Base-by-base conservation (phyloP, 1,140 invertebrate species). In the Drosophila biarmipes region DNA sequence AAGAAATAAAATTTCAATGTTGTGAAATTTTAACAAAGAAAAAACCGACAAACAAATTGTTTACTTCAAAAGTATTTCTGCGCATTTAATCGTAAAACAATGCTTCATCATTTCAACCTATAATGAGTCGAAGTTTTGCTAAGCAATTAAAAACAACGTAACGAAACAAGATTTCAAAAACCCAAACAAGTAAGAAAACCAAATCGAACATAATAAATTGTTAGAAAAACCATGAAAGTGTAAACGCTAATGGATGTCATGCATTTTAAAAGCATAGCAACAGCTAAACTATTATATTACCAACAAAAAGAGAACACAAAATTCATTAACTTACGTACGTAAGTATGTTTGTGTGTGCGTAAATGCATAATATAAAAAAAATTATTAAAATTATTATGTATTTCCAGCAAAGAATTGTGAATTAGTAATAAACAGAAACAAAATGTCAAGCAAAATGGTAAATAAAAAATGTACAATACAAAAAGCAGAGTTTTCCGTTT, bases 1-100 rank as follows among this genome's bases (percentile, higher is more conserved):
- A 76, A 62, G 40, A 84, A 64, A 82, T 69, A 55, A 71, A 75
- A 66, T 73, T 89, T 78, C 61, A 87, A 86, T 49, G 68, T 77
- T 73, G 67, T 64, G 59, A 78, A 77, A 74, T 71, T 55, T 46
- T 31, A 81, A 59, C 38, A 61, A 69, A 63, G 72, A 27, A 37
- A 64, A 62, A 74, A 67, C 62, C 73, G 67, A 68, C 67, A 69
- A 69, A 59, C 54, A 73, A 87, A 89, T 73, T 68, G 72, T 90
- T 89, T 84, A 87, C 72, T 89, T 90, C 80, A 68, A 79, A 90
- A 85, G 80, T 90, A 90, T 90, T 90, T 90, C 85, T 80, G 80
- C 85, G 85, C 85, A 90, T 89, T 89, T 90, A 90, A 82, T 61
- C 63, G 49, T 15, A 75, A 64, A 80, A 61, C 56, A 62, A 64